phyloP scores from a whole-genome alignment of 2,797 vertebrate genomes.

The Coregonus sp. region DNA sequence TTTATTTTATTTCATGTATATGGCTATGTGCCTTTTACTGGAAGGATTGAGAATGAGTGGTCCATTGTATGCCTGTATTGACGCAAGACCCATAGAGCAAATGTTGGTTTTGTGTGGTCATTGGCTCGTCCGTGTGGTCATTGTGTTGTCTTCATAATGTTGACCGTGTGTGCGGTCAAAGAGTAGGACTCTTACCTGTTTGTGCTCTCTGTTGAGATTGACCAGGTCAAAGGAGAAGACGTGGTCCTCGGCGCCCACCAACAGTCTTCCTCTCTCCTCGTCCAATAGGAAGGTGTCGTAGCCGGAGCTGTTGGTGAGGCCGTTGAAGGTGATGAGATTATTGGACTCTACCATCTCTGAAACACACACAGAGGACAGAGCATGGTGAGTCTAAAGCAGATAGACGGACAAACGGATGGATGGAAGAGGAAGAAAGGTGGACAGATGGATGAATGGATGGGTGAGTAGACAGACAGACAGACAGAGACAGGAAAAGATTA shows the following conservation, averaged over 20 bases:
- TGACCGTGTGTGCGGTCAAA: conserved; percentile 10
- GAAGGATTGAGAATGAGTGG: background rate
- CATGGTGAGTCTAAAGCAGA: conserved; percentile 49
- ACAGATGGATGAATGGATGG: background rate
- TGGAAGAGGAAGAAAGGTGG: conserved; percentile 37
- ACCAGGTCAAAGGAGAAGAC: conserved; percentile 97
- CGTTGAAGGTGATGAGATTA: conserved; percentile 90
- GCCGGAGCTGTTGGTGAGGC: conserved; percentile 91
- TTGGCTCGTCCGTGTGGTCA: background rate
- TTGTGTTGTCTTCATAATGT: background rate
- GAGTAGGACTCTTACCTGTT: conserved; percentile 80
- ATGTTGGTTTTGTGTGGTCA: background rate
- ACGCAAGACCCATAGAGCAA: background rate
- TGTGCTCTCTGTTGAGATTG: conserved; percentile 92
- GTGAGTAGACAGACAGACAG: background rate
- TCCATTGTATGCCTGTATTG: background rate
- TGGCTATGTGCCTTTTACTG: background rate
- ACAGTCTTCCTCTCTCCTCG: conserved; percentile 90
- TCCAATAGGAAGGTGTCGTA: conserved; percentile 95
- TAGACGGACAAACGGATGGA: background rate
- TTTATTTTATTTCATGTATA: background rate
- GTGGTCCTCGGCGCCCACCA: conserved; percentile 95
- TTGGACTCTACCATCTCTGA: conserved; percentile 71
- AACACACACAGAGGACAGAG: conserved; percentile 22
- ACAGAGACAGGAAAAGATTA: background rate